Base-by-base conservation (phyloP, 2,888 invertebrate species). In the Pseudanteris insignis region DNA sequence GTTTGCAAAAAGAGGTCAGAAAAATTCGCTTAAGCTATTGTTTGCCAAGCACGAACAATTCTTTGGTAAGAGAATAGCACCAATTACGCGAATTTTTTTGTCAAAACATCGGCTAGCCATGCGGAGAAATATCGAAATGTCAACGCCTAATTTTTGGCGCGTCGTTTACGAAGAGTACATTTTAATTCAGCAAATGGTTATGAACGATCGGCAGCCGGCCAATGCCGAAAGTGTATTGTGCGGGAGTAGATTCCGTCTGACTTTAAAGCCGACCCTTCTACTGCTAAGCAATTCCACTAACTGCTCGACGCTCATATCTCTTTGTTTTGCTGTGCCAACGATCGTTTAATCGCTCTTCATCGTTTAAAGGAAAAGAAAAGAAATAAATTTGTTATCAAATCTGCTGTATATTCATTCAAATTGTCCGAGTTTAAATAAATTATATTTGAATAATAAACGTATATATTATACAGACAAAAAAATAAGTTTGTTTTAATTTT, bases 171-270 rank as follows among this genome's bases (percentile, higher is more conserved):
- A 11, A 25, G 30, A 43, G 40, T 37, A 30, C 33, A 50, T 58
- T 50, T 58, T 58, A 58, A 58, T 58, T 58, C 46, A 24, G 38
- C 33, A 36, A 58, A 58, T 51, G 58, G 58, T 51, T 50, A 51
- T 40, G 40, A 51, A 44, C 41, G 40, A 51, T 50, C 50, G 38
- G 29, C 38, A 32, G 28, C 29, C 13, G 36, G 24, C 25, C 32
- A 14, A 37, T 51, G 59, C 59, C 59, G 51, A 59, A 59, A 59
- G 36, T 37, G 43, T n/a, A n/a, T n/a, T n/a, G 33, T 38, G 21
- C 36, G 33, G 32, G 24, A 46, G 36, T 47, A 34, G 51, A 53
- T 38, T 40, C 33, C 34, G 59, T 47, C 47, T 14, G 53, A 53
- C 47, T 43, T 53, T 53, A 47, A 60, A 60, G 43, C 28, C 44